Base-by-base conservation (phyloP, 2,113 vertebrate species). In the Bungarus multicinctus region DNA sequence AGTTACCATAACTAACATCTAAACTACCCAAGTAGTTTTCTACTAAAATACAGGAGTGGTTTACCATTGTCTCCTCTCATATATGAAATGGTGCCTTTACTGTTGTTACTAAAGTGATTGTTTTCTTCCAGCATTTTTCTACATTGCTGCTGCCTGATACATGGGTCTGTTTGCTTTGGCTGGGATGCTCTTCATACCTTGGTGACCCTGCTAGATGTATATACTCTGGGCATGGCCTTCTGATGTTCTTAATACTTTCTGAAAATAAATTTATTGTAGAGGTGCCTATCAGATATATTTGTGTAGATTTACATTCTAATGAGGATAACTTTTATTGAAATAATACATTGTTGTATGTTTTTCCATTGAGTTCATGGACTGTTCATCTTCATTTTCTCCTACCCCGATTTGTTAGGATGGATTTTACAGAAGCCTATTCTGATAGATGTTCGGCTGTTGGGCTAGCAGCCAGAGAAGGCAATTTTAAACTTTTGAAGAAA, bases 401-500 rank as follows among this genome's bases (percentile, higher is more conserved):
- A 90, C 87, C 3, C 23, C 3, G 3, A 64, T 9, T 30, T 64
- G 3, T 39, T 3, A 27, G 60, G 93, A 99, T 99, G 99, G 98
- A 99, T 97, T 99, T 99, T 95, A 98, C 97, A 0, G 99, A 99
- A 96, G 98, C 98, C 30, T 99, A 99, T 94, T 95, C 95, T 0
- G 98, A 99, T 95, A 98, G 98, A 0, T 99, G 99, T 52, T 99
- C 99, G 0, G 95, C 97, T 0, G 98, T 98, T 81, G 98, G 98
- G 9, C 97, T 98, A 3, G 99, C 98, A 3, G 98, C 98, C 91
- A 98, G 98, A 2, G 95, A 97, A 7, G 98, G 98, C 85, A 96
- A 98, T 0, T 58, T 94, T 87, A 96, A 96, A 95, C 94, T 94
- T 30, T 91, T 99, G 93, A 97, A 96, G 96, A 97, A 96, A 45